Evolutionary conservation across 2,797 vertebrate species (phyloP).

Genomic region (Hippoglossus hippoglossus): DNA sequence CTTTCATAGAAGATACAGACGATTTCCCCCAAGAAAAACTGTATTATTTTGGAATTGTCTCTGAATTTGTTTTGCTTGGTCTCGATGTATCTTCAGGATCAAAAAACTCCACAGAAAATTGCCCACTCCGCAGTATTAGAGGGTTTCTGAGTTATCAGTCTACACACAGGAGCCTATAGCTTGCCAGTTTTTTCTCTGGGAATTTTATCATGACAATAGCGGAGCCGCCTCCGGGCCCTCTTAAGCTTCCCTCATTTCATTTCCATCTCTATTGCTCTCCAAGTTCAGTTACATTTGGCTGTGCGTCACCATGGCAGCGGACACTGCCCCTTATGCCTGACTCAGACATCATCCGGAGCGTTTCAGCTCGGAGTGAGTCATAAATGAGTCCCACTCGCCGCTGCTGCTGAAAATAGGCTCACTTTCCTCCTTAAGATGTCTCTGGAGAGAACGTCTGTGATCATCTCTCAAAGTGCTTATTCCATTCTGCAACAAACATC

Average conservation of each 20-base stretch:
- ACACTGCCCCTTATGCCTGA: slow-evolving; percentile 64
- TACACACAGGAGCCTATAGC: slow-evolving; percentile 43
- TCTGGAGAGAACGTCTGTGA: slow-evolving; percentile 62
- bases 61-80: slow-evolving; percentile 25
- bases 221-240: slow-evolving; percentile 54
- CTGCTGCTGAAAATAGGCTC: slow-evolving; percentile 66
- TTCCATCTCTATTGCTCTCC: slow-evolving; percentile 63
- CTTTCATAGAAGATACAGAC: slow-evolving; percentile 11
- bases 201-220: slow-evolving; percentile 63
- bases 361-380: slow-evolving; percentile 71
- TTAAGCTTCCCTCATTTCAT: slow-evolving; percentile 65
- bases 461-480: slow-evolving; percentile 64
- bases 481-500: slow-evolving; percentile 66
- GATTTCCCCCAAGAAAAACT: slow-evolving; percentile 20
- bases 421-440: slow-evolving; percentile 69
- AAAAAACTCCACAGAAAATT: slow-evolving; percentile 12
- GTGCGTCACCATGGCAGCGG: slow-evolving; percentile 75
- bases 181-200: slow-evolving; percentile 32
- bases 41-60: slow-evolving; percentile 19
- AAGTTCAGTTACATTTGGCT: slow-evolving; percentile 70
- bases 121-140: slow-evolving; percentile 18
- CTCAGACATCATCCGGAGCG: slow-evolving; percentile 69
- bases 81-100: slow-evolving; percentile 14
- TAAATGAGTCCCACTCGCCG: slow-evolving; percentile 67
- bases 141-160: slow-evolving; percentile 30